Evolutionary conservation across 2,888 invertebrate genomes (phyloP).

Genomic region (Ecdyonurus torrentis): DNA sequence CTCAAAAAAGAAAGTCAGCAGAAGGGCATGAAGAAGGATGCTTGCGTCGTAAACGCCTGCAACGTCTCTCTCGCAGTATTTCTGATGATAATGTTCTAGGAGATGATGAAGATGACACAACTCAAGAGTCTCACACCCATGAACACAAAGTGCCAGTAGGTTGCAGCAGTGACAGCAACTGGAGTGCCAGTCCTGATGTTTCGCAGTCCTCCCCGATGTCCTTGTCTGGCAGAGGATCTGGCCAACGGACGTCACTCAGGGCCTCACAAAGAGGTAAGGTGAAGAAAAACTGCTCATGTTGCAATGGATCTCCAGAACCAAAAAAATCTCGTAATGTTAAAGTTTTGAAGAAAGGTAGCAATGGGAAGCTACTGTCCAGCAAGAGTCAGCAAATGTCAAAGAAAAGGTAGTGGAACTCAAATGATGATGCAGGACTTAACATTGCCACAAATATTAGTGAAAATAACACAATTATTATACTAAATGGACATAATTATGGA

Average conservation of each 20-base stretch:
- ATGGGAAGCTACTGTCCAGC: slow-evolving; percentile 2
- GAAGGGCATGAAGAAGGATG: slow-evolving; percentile 1
- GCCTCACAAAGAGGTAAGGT: slow-evolving; percentile 37
- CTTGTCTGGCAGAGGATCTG: slow-evolving; percentile 7
- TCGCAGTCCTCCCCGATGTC: slow-evolving; percentile 7
- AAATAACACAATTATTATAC: too few species aligned
- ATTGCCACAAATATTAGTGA: too few species aligned
- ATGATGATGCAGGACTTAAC: too few species aligned
- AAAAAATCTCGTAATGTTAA: slow-evolving; percentile 5
- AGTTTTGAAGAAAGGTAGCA: slow-evolving; percentile 5
- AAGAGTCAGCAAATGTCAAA: slow-evolving; percentile 5
- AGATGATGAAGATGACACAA: slow-evolving; percentile 2
- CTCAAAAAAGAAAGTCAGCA: background rate
- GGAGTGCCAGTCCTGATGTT: background rate
- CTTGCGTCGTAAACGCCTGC: background rate
- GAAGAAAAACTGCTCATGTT: slow-evolving; percentile 43
- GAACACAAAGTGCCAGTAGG: background rate
- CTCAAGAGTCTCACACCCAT: slow-evolving; percentile 1
- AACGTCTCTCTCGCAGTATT: background rate
- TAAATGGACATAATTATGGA: too few species aligned
- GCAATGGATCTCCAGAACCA: slow-evolving; percentile 36
- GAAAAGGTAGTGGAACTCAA: slow-evolving; percentile 8
- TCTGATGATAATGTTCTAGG: slow-evolving; percentile 2
- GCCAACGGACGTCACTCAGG: slow-evolving; percentile 22
- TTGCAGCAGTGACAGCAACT: background rate